Conservation (phyloP, 37 sponge, comb jelly and placozoan genomes). For the Tethya wilhelma region DNA sequence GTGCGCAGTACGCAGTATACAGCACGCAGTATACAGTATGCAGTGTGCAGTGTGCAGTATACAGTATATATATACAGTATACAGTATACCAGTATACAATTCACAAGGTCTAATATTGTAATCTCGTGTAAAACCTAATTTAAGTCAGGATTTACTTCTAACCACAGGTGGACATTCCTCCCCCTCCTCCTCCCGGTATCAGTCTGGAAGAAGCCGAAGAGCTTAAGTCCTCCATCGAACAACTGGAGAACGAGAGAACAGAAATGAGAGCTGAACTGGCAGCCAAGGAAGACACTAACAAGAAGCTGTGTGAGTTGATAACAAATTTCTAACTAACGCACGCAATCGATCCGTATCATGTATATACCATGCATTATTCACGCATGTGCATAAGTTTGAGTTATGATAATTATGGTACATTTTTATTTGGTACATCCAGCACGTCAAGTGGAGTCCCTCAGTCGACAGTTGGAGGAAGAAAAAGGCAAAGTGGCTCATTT, state of each 20-base stretch:
- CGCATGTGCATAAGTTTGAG: too few relatives aligned
- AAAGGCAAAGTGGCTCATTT: constrained; percentile 35
- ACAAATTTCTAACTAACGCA: too few relatives aligned
- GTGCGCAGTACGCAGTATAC: too few relatives aligned
- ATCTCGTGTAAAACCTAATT: too few relatives aligned
- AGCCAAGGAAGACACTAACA: constrained; percentile 45
- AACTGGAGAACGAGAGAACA: constrained; percentile 31
- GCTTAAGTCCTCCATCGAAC: constrained; percentile 36
- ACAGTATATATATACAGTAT: too few relatives aligned
- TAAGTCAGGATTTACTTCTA: too few relatives aligned
- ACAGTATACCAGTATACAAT: background rate
- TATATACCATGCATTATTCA: too few relatives aligned
- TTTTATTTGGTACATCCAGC: background rate
- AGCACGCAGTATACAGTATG: too few relatives aligned
- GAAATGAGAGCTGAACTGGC: constrained; percentile 31
- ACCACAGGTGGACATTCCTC: constrained; percentile 39
- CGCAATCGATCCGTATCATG: too few relatives aligned
- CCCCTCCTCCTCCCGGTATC: constrained; percentile 59
- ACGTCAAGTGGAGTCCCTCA: constrained; percentile 27
- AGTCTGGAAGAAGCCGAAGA: constrained; percentile 52
- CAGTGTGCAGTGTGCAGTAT: too few relatives aligned
- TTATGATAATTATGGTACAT: too few relatives aligned
- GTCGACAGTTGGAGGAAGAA: constrained; percentile 37
- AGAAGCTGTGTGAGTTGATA: constrained; percentile 51
- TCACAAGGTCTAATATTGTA: background rate